A percentile compares a stretch with the other conserved stretches of the same genome.
Evolutionary conservation across 1,140 invertebrate genomes (phyloP).

Genomic region (Caenorhabditis remanei): DNA sequence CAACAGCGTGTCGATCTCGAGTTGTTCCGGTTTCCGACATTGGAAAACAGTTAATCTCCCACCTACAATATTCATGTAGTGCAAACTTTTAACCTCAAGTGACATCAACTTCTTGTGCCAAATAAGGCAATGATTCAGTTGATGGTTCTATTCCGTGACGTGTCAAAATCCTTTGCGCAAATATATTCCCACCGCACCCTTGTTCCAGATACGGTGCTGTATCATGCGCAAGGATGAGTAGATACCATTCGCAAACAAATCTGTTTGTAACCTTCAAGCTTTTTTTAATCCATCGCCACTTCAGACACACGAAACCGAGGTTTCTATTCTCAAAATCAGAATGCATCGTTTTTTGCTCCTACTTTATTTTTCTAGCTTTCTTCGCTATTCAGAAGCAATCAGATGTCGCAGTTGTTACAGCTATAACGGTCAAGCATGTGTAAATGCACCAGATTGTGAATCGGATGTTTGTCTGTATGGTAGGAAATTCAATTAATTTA

Average conservation of each 20-base stretch:
- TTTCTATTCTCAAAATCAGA: background rate
- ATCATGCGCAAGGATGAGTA: slow-evolving; percentile 49
- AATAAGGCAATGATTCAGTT: background rate
- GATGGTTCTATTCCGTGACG: background rate
- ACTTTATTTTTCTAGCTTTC: background rate
- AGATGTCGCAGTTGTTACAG: slow-evolving; percentile 40
- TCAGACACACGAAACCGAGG: background rate
- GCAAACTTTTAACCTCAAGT: background rate
- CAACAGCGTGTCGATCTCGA: no score
- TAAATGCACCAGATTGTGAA: slow-evolving; percentile 41
- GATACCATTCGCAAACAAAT: slow-evolving; percentile 11
- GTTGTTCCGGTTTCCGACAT: no score
- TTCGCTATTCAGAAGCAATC: background rate
- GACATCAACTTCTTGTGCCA: background rate
- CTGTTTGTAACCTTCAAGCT: slow-evolving; percentile 44
- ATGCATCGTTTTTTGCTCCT: background rate
- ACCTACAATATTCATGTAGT: no score
- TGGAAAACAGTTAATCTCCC: no score
- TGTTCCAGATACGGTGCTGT: slow-evolving; percentile 25
- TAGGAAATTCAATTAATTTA: background rate
- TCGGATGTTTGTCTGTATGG: slow-evolving; percentile 30
- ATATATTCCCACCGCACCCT: slow-evolving; percentile 7
- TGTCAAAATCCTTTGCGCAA: slow-evolving; percentile 5
- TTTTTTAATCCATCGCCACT: slow-evolving; percentile 34
- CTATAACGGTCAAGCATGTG: slow-evolving; percentile 47